Conservation (phyloP, 2,113 vertebrate genomes). For the Pan paniscus region DNA sequence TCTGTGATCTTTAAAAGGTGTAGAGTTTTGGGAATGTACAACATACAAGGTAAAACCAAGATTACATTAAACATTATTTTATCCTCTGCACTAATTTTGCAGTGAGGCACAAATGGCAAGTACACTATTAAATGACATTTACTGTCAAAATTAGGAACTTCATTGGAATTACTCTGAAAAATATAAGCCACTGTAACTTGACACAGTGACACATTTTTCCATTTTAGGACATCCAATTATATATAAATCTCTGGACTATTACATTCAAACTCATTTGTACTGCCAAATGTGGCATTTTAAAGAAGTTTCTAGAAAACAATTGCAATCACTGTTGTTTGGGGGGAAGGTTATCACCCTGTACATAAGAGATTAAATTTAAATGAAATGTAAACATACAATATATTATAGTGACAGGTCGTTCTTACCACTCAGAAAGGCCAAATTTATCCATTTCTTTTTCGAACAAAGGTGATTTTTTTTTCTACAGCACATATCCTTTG, state of each 20-base stretch:
- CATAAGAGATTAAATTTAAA: constrained; percentile 81
- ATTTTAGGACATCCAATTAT: too few relatives aligned
- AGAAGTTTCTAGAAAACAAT: constrained; percentile 87
- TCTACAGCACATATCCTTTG: constrained; percentile 85
- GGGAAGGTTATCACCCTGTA: constrained; percentile 79
- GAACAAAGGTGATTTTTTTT: constrained; percentile 75
- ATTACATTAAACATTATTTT: constrained; percentile 96
- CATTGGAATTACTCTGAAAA: constrained; percentile 89
- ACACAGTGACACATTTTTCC: constrained; percentile 77
- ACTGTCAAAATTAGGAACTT: constrained; percentile 95
- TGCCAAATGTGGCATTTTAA: constrained; percentile 86
- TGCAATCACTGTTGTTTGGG: constrained; percentile 66
- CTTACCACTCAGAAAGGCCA: constrained; percentile 79
- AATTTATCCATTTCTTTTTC: constrained; percentile 77
- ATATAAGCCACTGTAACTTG: constrained; percentile 83
- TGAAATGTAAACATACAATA: constrained; percentile 87
- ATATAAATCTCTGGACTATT: constrained; percentile 84
- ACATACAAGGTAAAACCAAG: constrained; percentile 99
- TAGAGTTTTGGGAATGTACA: constrained; percentile 98
- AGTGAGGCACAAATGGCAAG: constrained; percentile 92
- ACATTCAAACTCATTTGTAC: constrained; percentile 85
- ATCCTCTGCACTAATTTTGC: constrained; percentile 86
- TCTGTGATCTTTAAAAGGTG: constrained; percentile 92
- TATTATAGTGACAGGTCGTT: constrained; percentile 83
- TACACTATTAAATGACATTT: constrained; percentile 95